Evolutionary conservation across 2,113 vertebrate genomes (phyloP).

Genomic region (Notothenia coriiceps): DNA sequence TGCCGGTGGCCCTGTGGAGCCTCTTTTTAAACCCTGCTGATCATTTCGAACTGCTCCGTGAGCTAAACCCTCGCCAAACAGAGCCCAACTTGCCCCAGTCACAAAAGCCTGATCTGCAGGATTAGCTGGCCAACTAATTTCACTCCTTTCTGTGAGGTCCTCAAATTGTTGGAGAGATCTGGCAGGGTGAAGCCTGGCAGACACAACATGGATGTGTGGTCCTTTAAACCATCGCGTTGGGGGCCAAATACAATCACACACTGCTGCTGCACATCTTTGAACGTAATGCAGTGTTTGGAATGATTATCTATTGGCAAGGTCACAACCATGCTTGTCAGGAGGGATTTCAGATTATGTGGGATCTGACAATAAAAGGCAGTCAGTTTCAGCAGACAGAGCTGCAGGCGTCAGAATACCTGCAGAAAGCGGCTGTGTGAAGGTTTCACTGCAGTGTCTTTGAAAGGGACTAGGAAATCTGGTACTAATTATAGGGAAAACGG

Average conservation of each 20-base stretch:
- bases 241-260: slow-evolving; percentile 55
- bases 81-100: slow-evolving; percentile 84
- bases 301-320: slow-evolving; percentile 15
- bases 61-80: slow-evolving; percentile 86
- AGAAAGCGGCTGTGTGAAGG: too few species aligned
- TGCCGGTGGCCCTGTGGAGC: slow-evolving; percentile 74
- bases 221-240: slow-evolving; percentile 36
- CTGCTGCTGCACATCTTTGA: slow-evolving; percentile 39
- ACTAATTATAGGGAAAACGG: background rate
- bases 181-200: slow-evolving; percentile 66
- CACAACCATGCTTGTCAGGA: background rate
- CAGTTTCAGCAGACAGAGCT: too few species aligned
- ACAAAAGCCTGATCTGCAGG: slow-evolving; percentile 84
- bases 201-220: slow-evolving; percentile 79
- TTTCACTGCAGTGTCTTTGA: background rate
- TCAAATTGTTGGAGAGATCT: slow-evolving; percentile 78
- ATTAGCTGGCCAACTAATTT: slow-evolving; percentile 86
- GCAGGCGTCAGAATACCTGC: too few species aligned
- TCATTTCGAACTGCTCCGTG: slow-evolving; percentile 82
- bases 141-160: slow-evolving; percentile 87
- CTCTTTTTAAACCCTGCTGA: slow-evolving; percentile 81
- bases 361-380: too few species aligned
- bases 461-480: background rate
- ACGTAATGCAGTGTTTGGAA: slow-evolving; percentile 33
- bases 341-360: too few species aligned